These are phyloP conservation scores for Condylura cristata DNA, from an alignment of 2,113 vertebrate species.

Conservation along the genomic window DNA sequence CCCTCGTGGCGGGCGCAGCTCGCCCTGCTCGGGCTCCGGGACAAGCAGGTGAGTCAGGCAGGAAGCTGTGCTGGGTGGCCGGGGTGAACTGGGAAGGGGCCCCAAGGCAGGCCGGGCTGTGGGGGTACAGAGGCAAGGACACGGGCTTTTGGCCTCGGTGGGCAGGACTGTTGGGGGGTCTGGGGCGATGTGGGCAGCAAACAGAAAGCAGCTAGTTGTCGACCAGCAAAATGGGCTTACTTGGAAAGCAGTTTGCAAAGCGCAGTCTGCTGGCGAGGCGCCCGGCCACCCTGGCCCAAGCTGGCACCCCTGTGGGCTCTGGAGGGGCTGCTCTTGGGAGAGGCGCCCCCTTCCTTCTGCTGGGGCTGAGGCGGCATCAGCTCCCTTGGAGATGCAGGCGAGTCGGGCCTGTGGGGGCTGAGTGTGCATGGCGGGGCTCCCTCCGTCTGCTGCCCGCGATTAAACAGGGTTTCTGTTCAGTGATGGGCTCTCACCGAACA, in stretches of 20 bases:
- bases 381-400: too few species aligned
- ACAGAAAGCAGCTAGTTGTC: background rate
- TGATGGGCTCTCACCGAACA: fast-evolving
- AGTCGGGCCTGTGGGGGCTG: too few species aligned
- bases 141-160: background rate
- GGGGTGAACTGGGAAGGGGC: background rate
- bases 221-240: background rate
- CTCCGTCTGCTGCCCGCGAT: too few species aligned
- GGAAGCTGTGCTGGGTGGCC: background rate
- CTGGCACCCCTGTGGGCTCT: too few species aligned
- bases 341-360: too few species aligned
- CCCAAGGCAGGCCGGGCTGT: background rate
- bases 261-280: too few species aligned
- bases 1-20: too few species aligned
- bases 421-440: too few species aligned
- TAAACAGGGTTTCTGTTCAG: too few species aligned
- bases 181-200: background rate
- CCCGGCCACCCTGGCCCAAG: too few species aligned
- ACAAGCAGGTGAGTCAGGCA: background rate
- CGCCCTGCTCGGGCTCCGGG: background rate
- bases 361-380: too few species aligned
- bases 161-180: background rate
- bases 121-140: background rate
- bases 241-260: background rate
- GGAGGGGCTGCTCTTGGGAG: too few species aligned